phyloP scores from a whole-genome alignment of 2,797 vertebrate species.

The Thripadectes ignobilis region DNA sequence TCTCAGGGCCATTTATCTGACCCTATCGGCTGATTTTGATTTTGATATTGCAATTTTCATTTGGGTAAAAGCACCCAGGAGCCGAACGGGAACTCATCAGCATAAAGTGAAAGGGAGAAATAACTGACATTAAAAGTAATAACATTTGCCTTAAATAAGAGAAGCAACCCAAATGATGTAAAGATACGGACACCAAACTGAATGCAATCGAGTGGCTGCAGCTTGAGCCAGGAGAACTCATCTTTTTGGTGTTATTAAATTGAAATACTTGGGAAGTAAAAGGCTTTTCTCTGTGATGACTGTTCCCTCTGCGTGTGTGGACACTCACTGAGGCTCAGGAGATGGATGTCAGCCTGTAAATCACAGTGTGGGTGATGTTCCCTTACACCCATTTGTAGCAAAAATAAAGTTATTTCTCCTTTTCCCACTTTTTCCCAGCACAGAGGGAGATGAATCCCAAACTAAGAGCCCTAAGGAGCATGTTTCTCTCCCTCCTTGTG shows the following conservation, averaged over 20 bases:
- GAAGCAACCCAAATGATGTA: neutral
- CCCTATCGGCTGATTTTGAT: conserved; percentile 1
- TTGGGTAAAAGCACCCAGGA: conserved; percentile 12
- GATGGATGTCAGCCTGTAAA: neutral
- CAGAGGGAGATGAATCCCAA: neutral
- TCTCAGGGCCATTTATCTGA: neutral
- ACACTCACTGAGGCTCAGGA: rapidly evolving
- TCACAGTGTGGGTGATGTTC: neutral
- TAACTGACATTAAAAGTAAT: neutral
- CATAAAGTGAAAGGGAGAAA: conserved; percentile 19
- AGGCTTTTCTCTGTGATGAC: rapidly evolving
- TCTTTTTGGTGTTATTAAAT: neutral
- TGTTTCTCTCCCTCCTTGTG: neutral
- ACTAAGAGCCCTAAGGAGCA: neutral
- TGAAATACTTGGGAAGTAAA: neutral
- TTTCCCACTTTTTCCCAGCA: neutral
- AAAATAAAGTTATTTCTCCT: neutral
- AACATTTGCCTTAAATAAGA: neutral
- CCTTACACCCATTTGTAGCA: neutral
- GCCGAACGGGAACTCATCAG: conserved; percentile 1
- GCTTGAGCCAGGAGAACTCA: neutral
- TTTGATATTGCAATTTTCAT: conserved; percentile 35
- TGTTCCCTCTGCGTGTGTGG: rapidly evolving
- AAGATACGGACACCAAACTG: neutral
- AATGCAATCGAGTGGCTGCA: neutral